Percentiles rank a stretch among this genome's conserved stretches.
These are phyloP conservation scores for Hyperoplus immaculatus DNA, from an alignment of 2,797 vertebrate species.

Conservation along the genomic window DNA sequence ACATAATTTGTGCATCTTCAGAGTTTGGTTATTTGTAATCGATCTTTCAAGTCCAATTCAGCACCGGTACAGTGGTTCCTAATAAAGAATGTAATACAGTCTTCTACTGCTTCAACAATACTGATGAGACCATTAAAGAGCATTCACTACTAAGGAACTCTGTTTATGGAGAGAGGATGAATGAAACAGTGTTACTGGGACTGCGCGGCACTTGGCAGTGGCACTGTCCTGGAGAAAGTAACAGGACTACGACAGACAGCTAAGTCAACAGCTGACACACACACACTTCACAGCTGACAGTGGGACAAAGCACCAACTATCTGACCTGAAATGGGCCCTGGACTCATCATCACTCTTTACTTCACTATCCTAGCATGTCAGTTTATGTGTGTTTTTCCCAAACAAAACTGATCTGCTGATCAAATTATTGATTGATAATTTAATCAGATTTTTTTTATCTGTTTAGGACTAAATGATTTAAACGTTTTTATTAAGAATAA, in stretches of 20 bases:
- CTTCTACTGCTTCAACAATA: neutral
- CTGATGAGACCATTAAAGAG: conserved; percentile 10
- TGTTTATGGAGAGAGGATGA: conserved; percentile 17
- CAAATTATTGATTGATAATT: no score
- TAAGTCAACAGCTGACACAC: conserved; percentile 79
- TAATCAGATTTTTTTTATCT: no score
- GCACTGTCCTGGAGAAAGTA: conserved; percentile 77
- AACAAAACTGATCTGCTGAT: neutral
- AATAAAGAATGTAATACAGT: neutral
- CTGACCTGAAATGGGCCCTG: conserved; percentile 40
- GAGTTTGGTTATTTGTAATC: neutral
- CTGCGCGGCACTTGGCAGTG: conserved; percentile 74
- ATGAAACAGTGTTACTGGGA: conserved; percentile 39
- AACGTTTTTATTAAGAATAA: no score
- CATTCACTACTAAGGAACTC: neutral
- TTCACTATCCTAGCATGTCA: conserved; percentile 6
- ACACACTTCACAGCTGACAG: conserved; percentile 73
- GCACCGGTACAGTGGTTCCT: neutral
- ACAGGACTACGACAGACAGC: conserved; percentile 76
- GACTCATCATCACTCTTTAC: conserved; percentile 29
- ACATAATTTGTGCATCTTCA: neutral
- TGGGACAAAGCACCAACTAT: conserved; percentile 76
- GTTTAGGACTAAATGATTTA: no score
- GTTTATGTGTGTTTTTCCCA: neutral
- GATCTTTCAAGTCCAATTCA: neutral